A percentile compares a stretch with the other conserved stretches of the same genome.
Conservation (phyloP, 2,113 vertebrate species). For the Xenopus laevis region DNA sequence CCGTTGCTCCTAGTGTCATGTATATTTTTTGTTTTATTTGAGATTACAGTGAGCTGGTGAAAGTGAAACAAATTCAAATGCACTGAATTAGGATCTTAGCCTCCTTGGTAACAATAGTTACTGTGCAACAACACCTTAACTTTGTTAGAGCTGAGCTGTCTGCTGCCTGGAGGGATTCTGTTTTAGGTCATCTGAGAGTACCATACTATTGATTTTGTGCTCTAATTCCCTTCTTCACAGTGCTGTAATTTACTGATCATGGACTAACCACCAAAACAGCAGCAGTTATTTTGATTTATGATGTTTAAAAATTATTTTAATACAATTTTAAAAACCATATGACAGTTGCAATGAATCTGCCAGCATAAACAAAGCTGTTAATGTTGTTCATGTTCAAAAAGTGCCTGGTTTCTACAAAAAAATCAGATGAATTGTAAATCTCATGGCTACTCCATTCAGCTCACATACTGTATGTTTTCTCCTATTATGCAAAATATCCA, state of each 20-base stretch:
- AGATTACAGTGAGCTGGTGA: too few species aligned
- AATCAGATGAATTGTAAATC: too few species aligned
- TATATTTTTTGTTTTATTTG: too few species aligned
- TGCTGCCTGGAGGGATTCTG: conserved; percentile 37
- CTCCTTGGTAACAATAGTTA: too few species aligned
- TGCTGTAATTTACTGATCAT: conserved; percentile 32
- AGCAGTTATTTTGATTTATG: conserved; percentile 4
- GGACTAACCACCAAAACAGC: conserved; percentile 13
- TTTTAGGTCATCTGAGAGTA: conserved; percentile 31
- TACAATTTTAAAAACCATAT: neutral
- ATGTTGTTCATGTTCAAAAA: neutral
- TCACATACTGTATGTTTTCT: too few species aligned
- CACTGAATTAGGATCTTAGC: too few species aligned
- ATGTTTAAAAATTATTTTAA: neutral
- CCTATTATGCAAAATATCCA: too few species aligned
- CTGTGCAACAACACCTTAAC: conserved; percentile 21
- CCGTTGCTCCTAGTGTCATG: too few species aligned
- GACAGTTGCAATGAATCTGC: neutral
- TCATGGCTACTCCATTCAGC: too few species aligned
- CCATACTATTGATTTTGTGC: conserved; percentile 39
- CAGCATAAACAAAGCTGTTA: neutral
- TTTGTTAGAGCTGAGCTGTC: conserved; percentile 13
- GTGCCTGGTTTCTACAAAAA: neutral
- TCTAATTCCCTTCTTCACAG: conserved; percentile 27
- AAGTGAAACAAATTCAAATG: too few species aligned